Conservation (phyloP, 1,140 invertebrate species). For the Drosophila malerkotliana region DNA sequence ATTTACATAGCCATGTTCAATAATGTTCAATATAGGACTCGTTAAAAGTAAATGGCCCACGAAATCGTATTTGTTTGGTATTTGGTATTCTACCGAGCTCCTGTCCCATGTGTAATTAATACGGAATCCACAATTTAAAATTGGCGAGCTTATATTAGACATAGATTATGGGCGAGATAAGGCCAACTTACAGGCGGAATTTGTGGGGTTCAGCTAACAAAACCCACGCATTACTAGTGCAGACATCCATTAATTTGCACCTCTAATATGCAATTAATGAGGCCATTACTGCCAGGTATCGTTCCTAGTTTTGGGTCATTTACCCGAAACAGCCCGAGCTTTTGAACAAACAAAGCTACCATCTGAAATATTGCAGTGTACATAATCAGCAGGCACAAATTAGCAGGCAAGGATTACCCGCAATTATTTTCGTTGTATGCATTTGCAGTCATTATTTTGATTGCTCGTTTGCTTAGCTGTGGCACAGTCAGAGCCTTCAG, state of each 20-base stretch:
- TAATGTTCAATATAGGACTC: no score
- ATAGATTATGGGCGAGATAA: neutral
- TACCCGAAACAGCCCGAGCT: constrained; percentile 37
- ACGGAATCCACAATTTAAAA: neutral
- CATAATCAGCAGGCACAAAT: constrained; percentile 52
- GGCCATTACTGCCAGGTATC: neutral
- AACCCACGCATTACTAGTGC: neutral
- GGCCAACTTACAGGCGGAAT: neutral
- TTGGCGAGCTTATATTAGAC: neutral
- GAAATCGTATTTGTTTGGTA: no score
- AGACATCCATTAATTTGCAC: neutral
- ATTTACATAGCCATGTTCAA: no score
- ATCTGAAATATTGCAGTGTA: constrained; percentile 27
- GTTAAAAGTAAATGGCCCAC: no score
- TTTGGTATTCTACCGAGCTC: no score
- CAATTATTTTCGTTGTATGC: constrained; percentile 79
- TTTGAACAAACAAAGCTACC: constrained; percentile 45
- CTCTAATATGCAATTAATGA: neutral
- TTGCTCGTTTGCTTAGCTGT: constrained; percentile 69
- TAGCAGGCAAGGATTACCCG: constrained; percentile 77
- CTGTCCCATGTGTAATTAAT: neutral
- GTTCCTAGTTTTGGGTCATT: neutral
- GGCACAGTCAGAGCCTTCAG: constrained; percentile 12
- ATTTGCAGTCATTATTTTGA: constrained; percentile 77
- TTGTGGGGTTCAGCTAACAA: neutral